phyloP scores from a whole-genome alignment of 2,113 vertebrate genomes.

The Puntigrus tetrazona region DNA sequence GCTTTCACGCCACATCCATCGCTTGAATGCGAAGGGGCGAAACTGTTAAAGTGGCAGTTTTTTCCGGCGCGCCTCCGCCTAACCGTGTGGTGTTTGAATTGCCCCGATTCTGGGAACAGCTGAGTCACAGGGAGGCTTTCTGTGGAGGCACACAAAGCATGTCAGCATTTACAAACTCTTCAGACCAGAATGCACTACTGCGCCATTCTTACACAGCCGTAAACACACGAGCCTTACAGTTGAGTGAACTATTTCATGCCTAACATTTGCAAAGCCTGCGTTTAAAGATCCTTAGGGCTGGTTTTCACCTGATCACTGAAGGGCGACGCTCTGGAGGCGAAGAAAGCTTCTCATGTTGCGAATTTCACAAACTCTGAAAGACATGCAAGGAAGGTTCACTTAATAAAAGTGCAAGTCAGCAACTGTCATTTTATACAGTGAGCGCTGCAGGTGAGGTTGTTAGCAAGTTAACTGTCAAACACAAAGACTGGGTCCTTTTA shows the following conservation, averaged over 20 bases:
- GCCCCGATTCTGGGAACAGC: constrained; percentile 23
- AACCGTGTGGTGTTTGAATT: neutral
- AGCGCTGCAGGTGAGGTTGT: neutral
- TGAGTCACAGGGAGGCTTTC: constrained; percentile 28
- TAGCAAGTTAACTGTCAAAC: neutral
- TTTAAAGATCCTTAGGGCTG: neutral
- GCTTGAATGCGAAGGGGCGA: neutral
- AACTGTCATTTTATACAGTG: neutral
- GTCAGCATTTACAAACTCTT: neutral
- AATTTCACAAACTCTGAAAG: constrained; percentile 9
- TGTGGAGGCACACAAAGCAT: neutral
- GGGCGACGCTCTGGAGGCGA: neutral
- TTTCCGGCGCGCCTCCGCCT: neutral
- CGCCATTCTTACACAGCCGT: neutral
- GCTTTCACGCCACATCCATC: neutral
- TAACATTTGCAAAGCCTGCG: neutral
- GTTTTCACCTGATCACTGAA: constrained; percentile 5
- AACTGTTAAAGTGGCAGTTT: neutral
- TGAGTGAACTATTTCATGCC: neutral
- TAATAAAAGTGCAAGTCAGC: neutral
- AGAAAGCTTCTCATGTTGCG: neutral
- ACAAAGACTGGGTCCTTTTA: neutral
- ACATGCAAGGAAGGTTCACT: neutral
- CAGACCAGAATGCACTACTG: neutral
- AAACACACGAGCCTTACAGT: neutral